Evolutionary conservation across 2,888 invertebrate species (phyloP).

Genomic region (Dynastes tityus): DNA sequence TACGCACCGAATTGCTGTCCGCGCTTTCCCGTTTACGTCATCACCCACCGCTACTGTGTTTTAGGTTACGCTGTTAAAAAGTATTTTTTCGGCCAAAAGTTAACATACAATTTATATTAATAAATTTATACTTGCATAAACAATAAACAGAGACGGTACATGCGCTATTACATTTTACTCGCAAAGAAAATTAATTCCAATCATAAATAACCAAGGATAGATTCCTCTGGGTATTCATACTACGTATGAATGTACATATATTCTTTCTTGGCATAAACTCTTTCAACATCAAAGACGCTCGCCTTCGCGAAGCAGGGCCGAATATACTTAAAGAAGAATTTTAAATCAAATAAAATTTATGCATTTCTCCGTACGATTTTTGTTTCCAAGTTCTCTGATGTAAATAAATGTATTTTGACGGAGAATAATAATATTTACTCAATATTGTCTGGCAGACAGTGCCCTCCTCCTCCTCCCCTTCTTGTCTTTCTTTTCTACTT

Average conservation of each 20-base stretch:
- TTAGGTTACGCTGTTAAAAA: no score
- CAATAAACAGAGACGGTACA: neutral
- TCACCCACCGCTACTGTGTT: no score
- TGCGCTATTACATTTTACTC: neutral
- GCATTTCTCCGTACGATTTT: conserved; percentile 24
- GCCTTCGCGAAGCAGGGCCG: neutral
- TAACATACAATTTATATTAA: neutral
- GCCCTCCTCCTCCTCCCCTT: neutral
- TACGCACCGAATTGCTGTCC: no score
- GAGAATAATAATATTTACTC: conserved; percentile 44
- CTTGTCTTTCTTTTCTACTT: neutral
- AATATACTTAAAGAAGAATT: conserved; percentile 34
- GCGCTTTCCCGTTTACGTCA: no score
- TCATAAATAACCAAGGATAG: neutral
- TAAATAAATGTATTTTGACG: conserved; percentile 44
- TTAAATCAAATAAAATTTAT: conserved; percentile 41
- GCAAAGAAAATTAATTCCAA: conserved; percentile 21
- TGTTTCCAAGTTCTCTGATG: conserved; percentile 23
- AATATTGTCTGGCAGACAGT: conserved; percentile 33
- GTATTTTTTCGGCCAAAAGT: neutral
- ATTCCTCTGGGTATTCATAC: neutral
- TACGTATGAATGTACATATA: neutral
- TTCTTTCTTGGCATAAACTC: neutral
- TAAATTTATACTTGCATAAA: neutral
- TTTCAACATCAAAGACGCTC: conserved; percentile 2